These are phyloP conservation scores for Lottia gigantea DNA, from an alignment of 2,888 invertebrate species.

Conservation along the genomic window DNA sequence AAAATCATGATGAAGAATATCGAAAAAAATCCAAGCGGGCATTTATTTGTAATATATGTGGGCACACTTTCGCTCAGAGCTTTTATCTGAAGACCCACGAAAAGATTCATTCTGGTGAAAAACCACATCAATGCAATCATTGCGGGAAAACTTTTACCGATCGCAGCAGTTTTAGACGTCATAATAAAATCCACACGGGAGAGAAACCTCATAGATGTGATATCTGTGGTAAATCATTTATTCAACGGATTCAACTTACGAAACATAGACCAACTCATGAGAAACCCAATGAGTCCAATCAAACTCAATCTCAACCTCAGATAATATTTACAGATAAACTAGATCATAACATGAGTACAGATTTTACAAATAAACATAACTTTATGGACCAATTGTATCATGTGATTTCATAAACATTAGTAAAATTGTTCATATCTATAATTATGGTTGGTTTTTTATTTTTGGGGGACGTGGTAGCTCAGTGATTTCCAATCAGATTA, in stretches of 20 bases:
- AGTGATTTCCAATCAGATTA: too few relatives aligned
- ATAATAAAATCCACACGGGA: background rate
- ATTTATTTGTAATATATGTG: background rate
- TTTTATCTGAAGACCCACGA: background rate
- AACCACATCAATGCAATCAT: slow-evolving; percentile 13
- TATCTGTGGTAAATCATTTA: background rate
- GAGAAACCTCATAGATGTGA: background rate
- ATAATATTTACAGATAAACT: too few relatives aligned
- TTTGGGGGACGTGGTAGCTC: too few relatives aligned
- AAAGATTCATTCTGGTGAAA: background rate
- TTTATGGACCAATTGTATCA: too few relatives aligned
- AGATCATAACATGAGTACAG: too few relatives aligned
- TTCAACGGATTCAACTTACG: background rate
- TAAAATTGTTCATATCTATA: too few relatives aligned
- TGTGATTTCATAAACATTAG: too few relatives aligned
- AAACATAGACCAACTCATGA: background rate
- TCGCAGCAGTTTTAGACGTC: slow-evolving; percentile 5
- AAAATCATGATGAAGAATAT: background rate
- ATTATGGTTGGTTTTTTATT: too few relatives aligned
- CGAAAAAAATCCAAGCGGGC: background rate
- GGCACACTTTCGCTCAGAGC: background rate
- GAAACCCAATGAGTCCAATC: background rate
- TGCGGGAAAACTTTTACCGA: slow-evolving; percentile 17
- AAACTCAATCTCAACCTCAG: too few relatives aligned
- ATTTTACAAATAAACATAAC: too few relatives aligned